Conservation (phyloP, 2,888 invertebrate species). For the Deilephila elpenor region DNA sequence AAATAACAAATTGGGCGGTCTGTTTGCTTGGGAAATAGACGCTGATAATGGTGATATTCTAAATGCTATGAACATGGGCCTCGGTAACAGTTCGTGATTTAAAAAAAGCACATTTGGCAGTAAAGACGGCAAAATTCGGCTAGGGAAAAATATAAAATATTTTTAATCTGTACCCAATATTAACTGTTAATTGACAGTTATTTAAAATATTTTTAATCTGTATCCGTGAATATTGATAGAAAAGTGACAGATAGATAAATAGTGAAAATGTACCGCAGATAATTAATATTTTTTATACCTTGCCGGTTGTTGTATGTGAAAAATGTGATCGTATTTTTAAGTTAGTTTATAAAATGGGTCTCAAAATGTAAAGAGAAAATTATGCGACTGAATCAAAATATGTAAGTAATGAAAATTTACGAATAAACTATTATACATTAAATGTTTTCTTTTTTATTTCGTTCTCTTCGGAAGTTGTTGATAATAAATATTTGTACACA, state of each 20-base stretch:
- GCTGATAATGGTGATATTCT: conserved; percentile 79
- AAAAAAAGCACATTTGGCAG: conserved; percentile 12
- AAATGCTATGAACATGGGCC: conserved; percentile 79
- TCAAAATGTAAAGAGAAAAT: conserved; percentile 52
- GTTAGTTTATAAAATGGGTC: conserved; percentile 51
- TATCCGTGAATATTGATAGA: not conserved
- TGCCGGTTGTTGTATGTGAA: conserved; percentile 21
- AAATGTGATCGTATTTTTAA: conserved; percentile 50
- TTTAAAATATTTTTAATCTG: conserved; percentile 21
- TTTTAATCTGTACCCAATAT: conserved; percentile 6
- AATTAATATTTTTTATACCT: conserved; percentile 22
- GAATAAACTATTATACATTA: conserved; percentile 20
- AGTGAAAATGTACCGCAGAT: conserved; percentile 21
- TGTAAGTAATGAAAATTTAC: conserved; percentile 25
- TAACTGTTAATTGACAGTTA: not conserved
- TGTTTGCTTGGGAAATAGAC: conserved; percentile 80
- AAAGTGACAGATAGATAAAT: conserved; percentile 3
- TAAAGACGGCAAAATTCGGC: conserved; percentile 10
- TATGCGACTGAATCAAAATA: conserved; percentile 49
- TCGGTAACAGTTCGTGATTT: conserved; percentile 65
- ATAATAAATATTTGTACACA: no score
- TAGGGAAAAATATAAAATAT: conserved; percentile 16
- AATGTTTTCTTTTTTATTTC: conserved; percentile 16
- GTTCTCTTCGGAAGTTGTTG: no score
- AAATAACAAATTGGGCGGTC: conserved; percentile 76